Percentiles rank a stretch among this genome's conserved stretches.
These are phyloP conservation scores for Bradypus variegatus DNA, from an alignment of 2,797 vertebrate genomes.

Conservation along the genomic window DNA sequence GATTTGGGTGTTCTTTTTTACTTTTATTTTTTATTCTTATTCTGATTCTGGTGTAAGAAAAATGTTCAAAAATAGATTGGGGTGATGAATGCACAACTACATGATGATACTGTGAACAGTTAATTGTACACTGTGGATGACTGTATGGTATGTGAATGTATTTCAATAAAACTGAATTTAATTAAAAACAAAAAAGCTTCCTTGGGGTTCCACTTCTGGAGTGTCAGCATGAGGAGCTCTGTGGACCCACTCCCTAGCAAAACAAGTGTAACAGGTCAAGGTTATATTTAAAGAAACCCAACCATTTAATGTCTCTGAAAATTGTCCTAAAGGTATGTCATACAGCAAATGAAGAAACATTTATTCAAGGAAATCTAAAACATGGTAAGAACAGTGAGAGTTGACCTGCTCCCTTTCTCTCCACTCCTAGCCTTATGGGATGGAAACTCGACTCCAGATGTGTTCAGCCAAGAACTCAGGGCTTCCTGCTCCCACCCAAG, in stretches of 20 bases:
- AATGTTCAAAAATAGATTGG: too few species aligned
- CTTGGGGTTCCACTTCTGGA: not conserved
- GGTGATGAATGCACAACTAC: too few species aligned
- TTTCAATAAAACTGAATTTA: too few species aligned
- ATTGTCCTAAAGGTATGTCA: not conserved
- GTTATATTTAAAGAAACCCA: not conserved
- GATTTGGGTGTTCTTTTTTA: too few species aligned
- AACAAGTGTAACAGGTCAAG: not conserved
- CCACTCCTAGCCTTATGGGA: not conserved
- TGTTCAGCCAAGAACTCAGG: not conserved
- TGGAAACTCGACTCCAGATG: not conserved
- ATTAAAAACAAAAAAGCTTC: not conserved
- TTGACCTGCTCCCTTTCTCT: too few species aligned
- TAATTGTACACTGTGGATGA: too few species aligned
- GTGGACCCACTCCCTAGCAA: not conserved
- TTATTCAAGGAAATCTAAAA: not conserved
- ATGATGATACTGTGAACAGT: too few species aligned
- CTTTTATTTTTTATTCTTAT: too few species aligned
- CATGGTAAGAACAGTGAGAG: too few species aligned
- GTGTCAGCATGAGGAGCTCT: not conserved
- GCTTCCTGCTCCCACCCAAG: not conserved
- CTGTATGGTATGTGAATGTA: too few species aligned
- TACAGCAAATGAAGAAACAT: not conserved
- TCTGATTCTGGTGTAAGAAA: too few species aligned
- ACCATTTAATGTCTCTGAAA: not conserved